phyloP scores from a whole-genome alignment of 1,140 invertebrate genomes.

The Drosophila bipectinata region DNA sequence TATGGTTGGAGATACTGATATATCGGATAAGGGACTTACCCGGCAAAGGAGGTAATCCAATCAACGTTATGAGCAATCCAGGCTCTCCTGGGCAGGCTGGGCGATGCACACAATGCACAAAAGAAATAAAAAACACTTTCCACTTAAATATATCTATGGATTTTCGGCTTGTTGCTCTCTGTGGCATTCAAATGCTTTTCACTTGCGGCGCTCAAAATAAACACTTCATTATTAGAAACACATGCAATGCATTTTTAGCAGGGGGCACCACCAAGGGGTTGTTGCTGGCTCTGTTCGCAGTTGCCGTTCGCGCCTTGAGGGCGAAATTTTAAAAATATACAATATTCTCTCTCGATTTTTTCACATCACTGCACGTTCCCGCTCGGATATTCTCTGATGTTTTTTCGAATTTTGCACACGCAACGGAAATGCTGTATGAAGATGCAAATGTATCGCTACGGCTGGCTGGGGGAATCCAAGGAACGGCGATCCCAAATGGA shows the following conservation, averaged over 20 bases:
- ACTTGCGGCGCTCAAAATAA: slow-evolving; percentile 70
- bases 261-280: slow-evolving; percentile 38
- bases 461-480: slow-evolving; percentile 5
- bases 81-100: background rate
- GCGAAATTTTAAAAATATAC: slow-evolving; percentile 46
- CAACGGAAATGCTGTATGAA: slow-evolving; percentile 55
- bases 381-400: slow-evolving; percentile 17
- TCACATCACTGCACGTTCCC: slow-evolving; percentile 39
- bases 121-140: slow-evolving; percentile 44
- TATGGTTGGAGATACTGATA: slow-evolving; percentile 6
- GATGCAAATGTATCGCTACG: slow-evolving; percentile 54
- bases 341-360: slow-evolving; percentile 38
- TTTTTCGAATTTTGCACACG: slow-evolving; percentile 38
- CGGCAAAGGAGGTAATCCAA: slow-evolving; percentile 37
- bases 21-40: slow-evolving; percentile 37
- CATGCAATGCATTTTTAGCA: slow-evolving; percentile 44
- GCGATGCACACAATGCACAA: slow-evolving; percentile 13
- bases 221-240: slow-evolving; percentile 81
- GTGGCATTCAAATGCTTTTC: slow-evolving; percentile 49
- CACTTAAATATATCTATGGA: slow-evolving; percentile 44
- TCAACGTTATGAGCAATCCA: slow-evolving; percentile 4
- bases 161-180: slow-evolving; percentile 21
- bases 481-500: slow-evolving; percentile 20
- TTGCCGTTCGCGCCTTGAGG: slow-evolving; percentile 27
- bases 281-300: slow-evolving; percentile 10